Conservation (phyloP, 2,888 invertebrate genomes). For the Nezara viridula region DNA sequence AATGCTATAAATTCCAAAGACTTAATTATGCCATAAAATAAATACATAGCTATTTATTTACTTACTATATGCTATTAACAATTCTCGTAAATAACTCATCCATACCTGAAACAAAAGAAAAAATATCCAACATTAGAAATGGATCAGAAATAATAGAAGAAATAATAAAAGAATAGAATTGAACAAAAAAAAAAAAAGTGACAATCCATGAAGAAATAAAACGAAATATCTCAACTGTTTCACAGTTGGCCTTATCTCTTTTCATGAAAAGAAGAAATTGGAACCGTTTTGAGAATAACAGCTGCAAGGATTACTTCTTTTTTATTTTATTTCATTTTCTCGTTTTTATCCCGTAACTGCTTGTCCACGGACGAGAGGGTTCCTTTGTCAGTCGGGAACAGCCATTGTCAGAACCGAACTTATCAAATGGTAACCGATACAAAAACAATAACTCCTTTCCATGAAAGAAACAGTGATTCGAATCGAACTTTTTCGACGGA, state of each 20-base stretch:
- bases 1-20: no score
- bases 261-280: not conserved
- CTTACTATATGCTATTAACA: not conserved
- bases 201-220: not conserved
- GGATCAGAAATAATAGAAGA: not conserved
- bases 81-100: not conserved
- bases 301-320: not conserved
- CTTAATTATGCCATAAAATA: no score
- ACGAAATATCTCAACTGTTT: not conserved
- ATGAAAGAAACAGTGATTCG: not conserved
- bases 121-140: not conserved
- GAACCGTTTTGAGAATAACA: not conserved
- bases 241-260: not conserved
- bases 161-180: not conserved
- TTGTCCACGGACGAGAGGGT: not conserved
- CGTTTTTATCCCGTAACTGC: not conserved
- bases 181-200: not conserved
- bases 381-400: not conserved
- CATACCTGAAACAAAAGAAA: constrained; percentile 5
- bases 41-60: no score
- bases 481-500: not conserved
- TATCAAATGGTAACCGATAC: constrained; percentile 10
- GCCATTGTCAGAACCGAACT: not conserved
- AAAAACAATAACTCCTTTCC: not conserved
- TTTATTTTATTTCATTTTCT: not conserved